Percentiles rank a stretch among this genome's conserved stretches.
phyloP scores from a whole-genome alignment of 2,113 vertebrate genomes.

The Coracopsis vasa region DNA sequence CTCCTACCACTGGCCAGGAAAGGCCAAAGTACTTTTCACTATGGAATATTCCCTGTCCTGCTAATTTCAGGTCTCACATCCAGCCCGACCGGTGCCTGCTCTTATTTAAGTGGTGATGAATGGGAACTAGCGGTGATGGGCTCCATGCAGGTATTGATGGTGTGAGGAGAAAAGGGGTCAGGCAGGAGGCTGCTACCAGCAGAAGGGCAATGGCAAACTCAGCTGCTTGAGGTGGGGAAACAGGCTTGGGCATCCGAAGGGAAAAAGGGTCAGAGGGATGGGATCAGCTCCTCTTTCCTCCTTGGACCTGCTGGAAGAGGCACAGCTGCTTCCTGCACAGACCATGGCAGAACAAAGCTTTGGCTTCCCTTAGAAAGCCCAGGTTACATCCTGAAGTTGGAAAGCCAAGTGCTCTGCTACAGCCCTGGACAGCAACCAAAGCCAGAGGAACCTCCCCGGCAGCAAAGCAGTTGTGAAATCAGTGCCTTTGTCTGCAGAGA shows the following conservation, averaged over 20 bases:
- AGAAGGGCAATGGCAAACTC: not conserved
- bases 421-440: not conserved
- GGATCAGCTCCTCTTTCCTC: not conserved
- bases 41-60: not conserved
- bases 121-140: not conserved
- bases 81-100: not conserved
- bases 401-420: not conserved
- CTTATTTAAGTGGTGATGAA: not conserved
- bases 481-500: not conserved
- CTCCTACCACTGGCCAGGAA: fast-evolving
- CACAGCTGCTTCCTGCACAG: not conserved
- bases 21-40: not conserved
- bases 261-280: not conserved
- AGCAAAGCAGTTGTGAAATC: not conserved
- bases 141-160: not conserved
- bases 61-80: not conserved
- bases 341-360: not conserved
- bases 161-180: not conserved
- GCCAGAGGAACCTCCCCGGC: not conserved
- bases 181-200: fast-evolving
- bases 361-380: not conserved
- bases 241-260: not conserved
- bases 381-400: not conserved
- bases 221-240: not conserved
- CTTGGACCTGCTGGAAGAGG: not conserved